A percentile compares a stretch with the other conserved stretches of the same genome.
These are phyloP conservation scores for Ptychoptera contaminata DNA, from an alignment of 2,888 invertebrate species.

Conservation along the genomic window DNA sequence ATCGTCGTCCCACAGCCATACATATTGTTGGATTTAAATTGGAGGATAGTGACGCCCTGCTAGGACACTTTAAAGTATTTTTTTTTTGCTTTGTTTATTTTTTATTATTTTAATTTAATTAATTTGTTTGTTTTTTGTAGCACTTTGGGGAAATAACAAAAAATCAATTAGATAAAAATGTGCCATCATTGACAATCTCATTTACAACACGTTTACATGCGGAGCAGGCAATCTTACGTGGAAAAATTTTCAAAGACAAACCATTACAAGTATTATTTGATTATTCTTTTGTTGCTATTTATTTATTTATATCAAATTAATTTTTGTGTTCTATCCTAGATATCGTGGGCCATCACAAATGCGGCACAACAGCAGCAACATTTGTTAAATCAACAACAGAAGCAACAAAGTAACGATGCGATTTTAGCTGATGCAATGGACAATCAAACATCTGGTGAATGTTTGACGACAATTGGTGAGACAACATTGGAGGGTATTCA, in stretches of 20 bases:
- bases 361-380: not conserved
- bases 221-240: slow-evolving; percentile 29
- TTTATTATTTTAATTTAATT: not conserved
- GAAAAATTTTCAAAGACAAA: slow-evolving; percentile 49
- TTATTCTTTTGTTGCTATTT: not conserved
- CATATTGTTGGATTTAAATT: slow-evolving; percentile 75
- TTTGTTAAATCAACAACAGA: too few relatives aligned
- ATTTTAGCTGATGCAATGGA: not conserved
- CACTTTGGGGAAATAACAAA: slow-evolving; percentile 80
- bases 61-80: slow-evolving; percentile 71
- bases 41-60: slow-evolving; percentile 64
- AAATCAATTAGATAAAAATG: slow-evolving; percentile 52
- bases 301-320: too few relatives aligned
- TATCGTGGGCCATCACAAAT: slow-evolving; percentile 9
- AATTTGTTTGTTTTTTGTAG: slow-evolving; percentile 32
- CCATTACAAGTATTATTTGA: slow-evolving; percentile 46
- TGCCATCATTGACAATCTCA: slow-evolving; percentile 38
- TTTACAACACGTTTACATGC: slow-evolving; percentile 29
- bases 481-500: slow-evolving; percentile 4
- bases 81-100: not conserved
- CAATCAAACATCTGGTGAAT: not conserved
- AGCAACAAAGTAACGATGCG: too few relatives aligned
- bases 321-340: slow-evolving; percentile 3
- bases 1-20: slow-evolving; percentile 74
- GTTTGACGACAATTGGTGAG: slow-evolving; percentile 4